phyloP scores from a whole-genome alignment of 1,140 invertebrate species.

The Teleopsis dalmanni region DNA sequence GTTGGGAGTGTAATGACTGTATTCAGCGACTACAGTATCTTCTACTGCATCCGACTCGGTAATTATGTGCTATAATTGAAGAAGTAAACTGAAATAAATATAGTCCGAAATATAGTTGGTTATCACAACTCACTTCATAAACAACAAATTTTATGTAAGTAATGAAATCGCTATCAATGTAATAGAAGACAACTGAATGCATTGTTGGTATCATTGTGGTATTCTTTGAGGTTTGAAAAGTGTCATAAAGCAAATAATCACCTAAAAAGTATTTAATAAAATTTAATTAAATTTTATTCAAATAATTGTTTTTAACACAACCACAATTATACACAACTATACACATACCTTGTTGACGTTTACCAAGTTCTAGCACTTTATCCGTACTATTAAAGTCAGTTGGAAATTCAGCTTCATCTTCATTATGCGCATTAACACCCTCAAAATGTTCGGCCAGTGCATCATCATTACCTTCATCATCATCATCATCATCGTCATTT shows the following conservation, averaged over 20 bases:
- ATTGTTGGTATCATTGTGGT: slow-evolving; percentile 6
- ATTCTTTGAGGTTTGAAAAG: slow-evolving; percentile 18
- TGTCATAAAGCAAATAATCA: slow-evolving; percentile 26
- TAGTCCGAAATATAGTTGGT: background rate
- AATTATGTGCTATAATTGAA: slow-evolving; percentile 15
- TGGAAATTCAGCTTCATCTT: background rate
- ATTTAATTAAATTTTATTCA: background rate
- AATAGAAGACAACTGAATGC: slow-evolving; percentile 27
- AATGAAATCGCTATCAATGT: slow-evolving; percentile 28
- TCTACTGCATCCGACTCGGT: slow-evolving; percentile 3
- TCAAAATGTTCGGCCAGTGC: background rate
- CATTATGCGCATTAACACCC: slow-evolving; percentile 1
- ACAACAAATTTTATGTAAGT: slow-evolving; percentile 33
- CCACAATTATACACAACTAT: too few species aligned
- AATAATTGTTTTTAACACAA: background rate
- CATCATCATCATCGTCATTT: background rate
- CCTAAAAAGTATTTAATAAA: slow-evolving; percentile 13
- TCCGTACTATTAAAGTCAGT: slow-evolving; percentile 14
- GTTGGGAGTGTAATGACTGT: slow-evolving; percentile 23
- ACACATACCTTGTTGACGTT: slow-evolving; percentile 23
- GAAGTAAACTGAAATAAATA: background rate
- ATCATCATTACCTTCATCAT: background rate
- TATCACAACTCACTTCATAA: slow-evolving; percentile 26
- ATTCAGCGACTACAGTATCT: slow-evolving; percentile 22
- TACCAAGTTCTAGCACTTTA: slow-evolving; percentile 28